A percentile compares a stretch with the other conserved stretches of the same genome.
These are phyloP conservation scores for Siderastrea radians DNA, from an alignment of 92 coral and sea anemone genomes.

Conservation along the genomic window DNA sequence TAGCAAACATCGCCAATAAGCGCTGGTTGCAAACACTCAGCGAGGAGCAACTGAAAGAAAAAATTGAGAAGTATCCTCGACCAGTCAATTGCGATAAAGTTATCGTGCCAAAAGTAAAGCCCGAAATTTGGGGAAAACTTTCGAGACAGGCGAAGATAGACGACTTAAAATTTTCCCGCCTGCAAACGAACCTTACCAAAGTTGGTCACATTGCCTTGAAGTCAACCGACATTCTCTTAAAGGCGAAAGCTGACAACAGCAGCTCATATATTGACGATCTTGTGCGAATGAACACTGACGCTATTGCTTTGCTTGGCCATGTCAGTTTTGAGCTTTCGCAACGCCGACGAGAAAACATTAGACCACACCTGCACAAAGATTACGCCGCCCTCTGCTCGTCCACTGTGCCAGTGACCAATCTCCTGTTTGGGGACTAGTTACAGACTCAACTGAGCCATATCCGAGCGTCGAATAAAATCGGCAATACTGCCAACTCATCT, in stretches of 20 bases:
- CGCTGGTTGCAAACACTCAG: conserved; percentile 56
- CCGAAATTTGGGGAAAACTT: conserved; percentile 62
- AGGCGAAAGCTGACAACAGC: conserved; percentile 14
- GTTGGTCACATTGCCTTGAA: conserved; percentile 28
- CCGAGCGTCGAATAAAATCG: conserved; percentile 44
- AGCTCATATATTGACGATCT: neutral
- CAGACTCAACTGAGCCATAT: conserved; percentile 55
- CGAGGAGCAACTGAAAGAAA: conserved; percentile 59
- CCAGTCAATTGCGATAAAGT: conserved; percentile 42
- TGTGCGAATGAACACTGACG: conserved; percentile 20
- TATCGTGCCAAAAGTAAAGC: conserved; percentile 63
- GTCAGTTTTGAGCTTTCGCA: conserved; percentile 37
- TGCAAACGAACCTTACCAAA: conserved; percentile 29
- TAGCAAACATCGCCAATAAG: conserved; percentile 40
- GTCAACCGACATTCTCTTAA: conserved; percentile 36
- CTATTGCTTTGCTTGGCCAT: conserved; percentile 44
- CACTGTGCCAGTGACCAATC: conserved; percentile 31
- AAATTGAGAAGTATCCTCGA: conserved; percentile 31
- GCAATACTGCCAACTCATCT: conserved; percentile 45
- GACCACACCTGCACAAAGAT: conserved; percentile 45
- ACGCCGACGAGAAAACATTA: conserved; percentile 32
- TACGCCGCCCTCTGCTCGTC: conserved; percentile 20
- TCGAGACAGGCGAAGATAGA: conserved; percentile 18
- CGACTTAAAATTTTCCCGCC: conserved; percentile 51
- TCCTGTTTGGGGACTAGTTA: conserved; percentile 60